These are phyloP conservation scores for Eulemur albifrons DNA, from an alignment of 2,797 vertebrate genomes.

Conservation along the genomic window DNA sequence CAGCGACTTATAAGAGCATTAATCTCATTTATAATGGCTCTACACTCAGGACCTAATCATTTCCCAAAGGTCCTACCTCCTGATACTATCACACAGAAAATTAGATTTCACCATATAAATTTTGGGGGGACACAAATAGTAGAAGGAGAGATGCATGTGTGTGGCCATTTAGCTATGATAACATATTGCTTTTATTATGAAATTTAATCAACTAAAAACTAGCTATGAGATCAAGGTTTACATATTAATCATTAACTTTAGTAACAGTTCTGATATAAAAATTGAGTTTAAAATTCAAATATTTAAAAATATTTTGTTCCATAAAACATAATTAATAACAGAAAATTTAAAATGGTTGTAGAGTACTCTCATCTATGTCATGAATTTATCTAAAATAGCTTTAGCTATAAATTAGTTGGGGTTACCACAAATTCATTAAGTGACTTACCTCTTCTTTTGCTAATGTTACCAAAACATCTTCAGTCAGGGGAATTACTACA, in stretches of 20 bases:
- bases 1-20: not conserved
- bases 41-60: not conserved
- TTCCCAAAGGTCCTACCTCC: not conserved
- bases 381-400: slow-evolving; percentile 5
- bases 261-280: not conserved
- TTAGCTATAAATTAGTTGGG: slow-evolving; percentile 48
- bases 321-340: slow-evolving; percentile 6
- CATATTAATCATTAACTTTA: not conserved
- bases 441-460: slow-evolving; percentile 85
- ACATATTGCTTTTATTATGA: not conserved
- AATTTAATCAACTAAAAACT: slow-evolving; percentile 24
- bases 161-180: not conserved
- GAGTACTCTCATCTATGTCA: not conserved
- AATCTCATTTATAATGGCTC: not conserved
- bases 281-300: slow-evolving; percentile 7
- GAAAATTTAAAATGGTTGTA: slow-evolving; percentile 13
- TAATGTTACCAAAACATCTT: slow-evolving; percentile 77
- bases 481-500: slow-evolving; percentile 80
- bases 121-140: not conserved
- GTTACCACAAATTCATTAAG: slow-evolving; percentile 46
- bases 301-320: slow-evolving; percentile 34
- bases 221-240: not conserved
- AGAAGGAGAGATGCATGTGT: not conserved
- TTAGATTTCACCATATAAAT: not conserved
- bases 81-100: not conserved